Base-by-base conservation (phyloP, 2,113 vertebrate genomes). In the Oryzias melastigma region DNA sequence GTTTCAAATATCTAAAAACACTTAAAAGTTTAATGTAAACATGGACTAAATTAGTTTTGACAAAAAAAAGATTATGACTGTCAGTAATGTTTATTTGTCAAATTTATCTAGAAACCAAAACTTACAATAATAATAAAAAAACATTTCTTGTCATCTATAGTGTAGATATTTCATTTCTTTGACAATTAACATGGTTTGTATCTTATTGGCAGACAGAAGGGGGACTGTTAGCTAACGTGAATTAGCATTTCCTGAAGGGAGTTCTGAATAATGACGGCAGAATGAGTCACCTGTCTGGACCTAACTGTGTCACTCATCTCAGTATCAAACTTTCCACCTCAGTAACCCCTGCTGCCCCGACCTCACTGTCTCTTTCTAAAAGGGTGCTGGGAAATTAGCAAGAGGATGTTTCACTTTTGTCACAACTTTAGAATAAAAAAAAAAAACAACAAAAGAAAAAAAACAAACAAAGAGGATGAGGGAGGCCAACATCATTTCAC, bases 361-460 rank as follows among this genome's bases (percentile, higher is more conserved):
- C 72, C 74, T 76, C 57, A 40, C 80, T 82, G 75, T 85, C 84
- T 87, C 83, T 83, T 61, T 81, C 47, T 73, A 51, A 76, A 49
- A 87, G 65, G 68, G 49, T 77, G 78, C 44, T 73, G 71, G 74
- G 80, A 81, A 91, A 91, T 84, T 73, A 90, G 43, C 73, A 82
- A 86, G 73, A 89, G 68, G 60, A 69, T 62, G 42, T 58, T 85
- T 78, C 79, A 87, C 68, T 86, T 80, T 79, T 16, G 52, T 80
- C 75, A 87, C 68, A 81, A 74, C 62, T 82, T 81, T 58, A 72
- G 70, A 74, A 83, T 78, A 58, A 75, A 46, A 49, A 25, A 20
- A 8, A 16, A 19, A 27, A 6, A 14, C 16, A 29, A 25, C 13
- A 20, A 22, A 13, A 56, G 13, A 15, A 16, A 15, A 29, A 16